A percentile compares a stretch with the other conserved stretches of the same genome.
These are phyloP conservation scores for Neolamprologus falcicula DNA, from an alignment of 2,113 vertebrate species.

Conservation along the genomic window DNA sequence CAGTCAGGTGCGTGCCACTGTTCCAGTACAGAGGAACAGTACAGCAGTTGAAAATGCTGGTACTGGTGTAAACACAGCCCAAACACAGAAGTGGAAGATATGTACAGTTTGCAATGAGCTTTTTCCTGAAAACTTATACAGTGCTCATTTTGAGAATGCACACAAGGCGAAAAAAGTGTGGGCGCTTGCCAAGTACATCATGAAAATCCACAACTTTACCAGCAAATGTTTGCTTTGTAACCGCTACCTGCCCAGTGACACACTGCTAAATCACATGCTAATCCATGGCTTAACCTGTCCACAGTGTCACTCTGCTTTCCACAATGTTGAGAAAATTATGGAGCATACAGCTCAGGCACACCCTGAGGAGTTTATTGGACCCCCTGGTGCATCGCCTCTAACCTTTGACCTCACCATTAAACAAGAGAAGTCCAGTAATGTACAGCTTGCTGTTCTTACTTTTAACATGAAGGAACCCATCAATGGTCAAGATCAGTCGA, in stretches of 20 bases:
- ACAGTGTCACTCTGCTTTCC: conserved; percentile 91
- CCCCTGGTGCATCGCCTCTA: conserved; percentile 84
- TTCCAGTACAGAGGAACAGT: conserved; percentile 60
- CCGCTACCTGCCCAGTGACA: conserved; percentile 92
- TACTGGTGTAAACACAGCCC: conserved; percentile 72
- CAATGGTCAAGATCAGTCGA: conserved; percentile 78
- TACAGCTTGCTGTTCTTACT: conserved; percentile 91
- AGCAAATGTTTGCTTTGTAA: conserved; percentile 99
- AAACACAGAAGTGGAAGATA: conserved; percentile 98
- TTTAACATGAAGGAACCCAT: conserved; percentile 86
- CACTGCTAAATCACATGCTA: conserved; percentile 95
- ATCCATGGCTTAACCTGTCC: conserved; percentile 95
- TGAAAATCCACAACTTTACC: conserved; percentile 99
- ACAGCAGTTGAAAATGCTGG: conserved; percentile 13
- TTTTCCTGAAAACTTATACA: conserved; percentile 93
- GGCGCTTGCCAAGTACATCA: conserved; percentile 94
- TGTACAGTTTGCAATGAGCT: conserved; percentile 98
- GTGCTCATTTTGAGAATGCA: conserved; percentile 92
- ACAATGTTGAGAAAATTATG: conserved; percentile 93
- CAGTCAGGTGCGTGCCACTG: conserved; percentile 70
- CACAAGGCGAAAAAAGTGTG: conserved; percentile 96
- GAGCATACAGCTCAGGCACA: conserved; percentile 86
- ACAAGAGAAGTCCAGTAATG: conserved; percentile 87
- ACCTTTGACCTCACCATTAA: conserved; percentile 94
- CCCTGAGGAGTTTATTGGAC: conserved; percentile 82